Evolutionary conservation across 2,797 vertebrate genomes (phyloP).

Genomic region (Buceros bicornis): DNA sequence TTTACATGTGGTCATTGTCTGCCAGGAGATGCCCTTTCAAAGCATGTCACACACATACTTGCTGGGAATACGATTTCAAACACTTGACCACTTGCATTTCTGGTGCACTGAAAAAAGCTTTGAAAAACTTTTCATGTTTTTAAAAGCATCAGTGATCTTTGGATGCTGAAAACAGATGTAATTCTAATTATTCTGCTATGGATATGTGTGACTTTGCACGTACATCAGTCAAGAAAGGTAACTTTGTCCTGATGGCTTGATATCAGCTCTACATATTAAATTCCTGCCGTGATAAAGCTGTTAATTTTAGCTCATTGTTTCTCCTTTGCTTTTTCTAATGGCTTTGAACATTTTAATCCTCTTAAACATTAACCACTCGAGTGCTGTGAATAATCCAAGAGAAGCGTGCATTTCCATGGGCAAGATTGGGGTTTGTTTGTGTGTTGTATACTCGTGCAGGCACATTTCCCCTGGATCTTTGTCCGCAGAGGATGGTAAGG

Average conservation of each 20-base stretch:
- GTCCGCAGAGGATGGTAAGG: background rate
- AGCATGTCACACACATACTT: background rate
- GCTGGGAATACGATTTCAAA: constrained; percentile 40
- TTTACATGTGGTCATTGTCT: background rate
- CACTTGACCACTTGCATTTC: background rate
- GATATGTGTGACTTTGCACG: background rate
- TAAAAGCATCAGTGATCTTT: background rate
- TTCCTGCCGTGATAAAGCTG: background rate
- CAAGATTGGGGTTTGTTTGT: background rate
- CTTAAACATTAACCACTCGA: background rate
- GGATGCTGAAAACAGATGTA: background rate
- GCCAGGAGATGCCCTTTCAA: constrained; percentile 34
- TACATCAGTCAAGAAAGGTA: background rate
- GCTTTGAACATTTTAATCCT: background rate
- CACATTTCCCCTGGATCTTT: background rate
- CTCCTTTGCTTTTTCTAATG: background rate
- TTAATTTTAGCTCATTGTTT: background rate
- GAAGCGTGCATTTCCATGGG: background rate
- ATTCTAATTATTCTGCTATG: background rate
- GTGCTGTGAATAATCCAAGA: background rate
- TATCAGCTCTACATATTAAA: background rate
- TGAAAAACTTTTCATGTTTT: background rate
- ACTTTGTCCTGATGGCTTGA: background rate
- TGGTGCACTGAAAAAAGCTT: background rate
- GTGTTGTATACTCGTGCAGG: background rate